Percentiles rank a stretch among this genome's conserved stretches.
Conservation (phyloP, 1,140 invertebrate genomes). For the Agrilus planipennis region DNA sequence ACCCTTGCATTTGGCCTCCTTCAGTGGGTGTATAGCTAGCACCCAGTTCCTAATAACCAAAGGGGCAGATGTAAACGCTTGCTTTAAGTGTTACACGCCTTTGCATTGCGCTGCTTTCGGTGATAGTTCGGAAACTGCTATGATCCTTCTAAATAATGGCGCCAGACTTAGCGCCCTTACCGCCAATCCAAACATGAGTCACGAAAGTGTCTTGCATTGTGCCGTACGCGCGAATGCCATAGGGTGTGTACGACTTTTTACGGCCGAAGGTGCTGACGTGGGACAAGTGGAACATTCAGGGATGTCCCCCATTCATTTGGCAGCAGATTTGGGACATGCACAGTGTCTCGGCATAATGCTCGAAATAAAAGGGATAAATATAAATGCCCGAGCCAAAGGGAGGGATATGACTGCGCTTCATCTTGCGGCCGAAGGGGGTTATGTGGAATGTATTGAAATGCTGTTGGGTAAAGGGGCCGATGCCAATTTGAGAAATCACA, state of each 20-base stretch:
- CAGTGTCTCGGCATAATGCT: conserved; percentile 56
- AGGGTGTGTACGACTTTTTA: conserved; percentile 59
- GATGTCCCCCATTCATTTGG: conserved; percentile 63
- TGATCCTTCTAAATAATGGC: conserved; percentile 54
- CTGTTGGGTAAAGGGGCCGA: conserved; percentile 59
- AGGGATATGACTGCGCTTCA: conserved; percentile 65
- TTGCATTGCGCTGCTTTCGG: conserved; percentile 73
- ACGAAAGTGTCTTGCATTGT: conserved; percentile 65
- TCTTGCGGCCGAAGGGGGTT: conserved; percentile 67
- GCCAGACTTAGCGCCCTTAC: conserved; percentile 41
- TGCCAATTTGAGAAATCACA: conserved; percentile 53
- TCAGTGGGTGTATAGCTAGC: conserved; percentile 59
- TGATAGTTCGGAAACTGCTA: conserved; percentile 58
- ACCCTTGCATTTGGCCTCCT: conserved; percentile 61
- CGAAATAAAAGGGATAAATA: conserved; percentile 47
- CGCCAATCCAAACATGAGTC: conserved; percentile 45
- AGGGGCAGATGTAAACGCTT: conserved; percentile 53
- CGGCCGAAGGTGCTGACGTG: conserved; percentile 54
- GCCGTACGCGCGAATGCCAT: conserved; percentile 61
- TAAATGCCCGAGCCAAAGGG: conserved; percentile 50
- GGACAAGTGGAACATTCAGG: conserved; percentile 57
- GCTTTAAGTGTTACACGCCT: conserved; percentile 55
- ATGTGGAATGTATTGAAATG: conserved; percentile 56
- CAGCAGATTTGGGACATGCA: conserved; percentile 58
- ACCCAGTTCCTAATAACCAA: conserved; percentile 53